Percentiles rank a stretch among this genome's conserved stretches.
Evolutionary conservation across 2,888 invertebrate species (phyloP).

Genomic region (Athrips mouffetella): DNA sequence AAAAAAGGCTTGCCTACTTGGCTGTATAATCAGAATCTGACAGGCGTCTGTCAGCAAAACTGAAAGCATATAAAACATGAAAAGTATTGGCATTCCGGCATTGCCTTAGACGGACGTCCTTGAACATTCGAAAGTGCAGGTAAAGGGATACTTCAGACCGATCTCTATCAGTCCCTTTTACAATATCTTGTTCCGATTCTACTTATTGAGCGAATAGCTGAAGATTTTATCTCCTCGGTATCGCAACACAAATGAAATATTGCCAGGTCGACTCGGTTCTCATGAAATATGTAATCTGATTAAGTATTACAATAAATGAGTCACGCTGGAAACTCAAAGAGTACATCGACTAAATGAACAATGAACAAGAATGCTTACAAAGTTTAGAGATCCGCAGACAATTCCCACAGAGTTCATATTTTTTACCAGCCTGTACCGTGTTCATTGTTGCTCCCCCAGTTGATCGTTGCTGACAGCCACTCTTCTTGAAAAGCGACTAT

Average conservation of each 20-base stretch:
- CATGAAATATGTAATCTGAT: constrained; percentile 61
- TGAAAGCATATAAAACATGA: constrained; percentile 13
- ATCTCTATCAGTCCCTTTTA: constrained; percentile 51
- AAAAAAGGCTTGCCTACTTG: constrained; percentile 35
- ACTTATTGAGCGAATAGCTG: constrained; percentile 55
- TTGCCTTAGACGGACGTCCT: constrained; percentile 17
- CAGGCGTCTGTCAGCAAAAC: constrained; percentile 13
- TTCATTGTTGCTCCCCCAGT: too few species aligned
- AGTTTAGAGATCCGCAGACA: constrained; percentile 11
- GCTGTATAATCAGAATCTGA: constrained; percentile 15
- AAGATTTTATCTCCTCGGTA: constrained; percentile 59
- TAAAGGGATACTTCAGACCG: constrained; percentile 36
- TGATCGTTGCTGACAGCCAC: too few species aligned
- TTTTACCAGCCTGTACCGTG: too few species aligned
- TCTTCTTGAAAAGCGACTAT: too few species aligned
- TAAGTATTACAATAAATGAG: constrained; percentile 50
- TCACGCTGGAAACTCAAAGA: constrained; percentile 39
- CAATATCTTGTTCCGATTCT: constrained; percentile 52
- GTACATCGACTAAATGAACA: constrained; percentile 38
- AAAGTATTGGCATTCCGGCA: neutral
- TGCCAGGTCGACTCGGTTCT: constrained; percentile 43
- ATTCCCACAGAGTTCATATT: neutral
- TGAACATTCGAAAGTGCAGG: constrained; percentile 11
- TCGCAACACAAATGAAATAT: constrained; percentile 63
- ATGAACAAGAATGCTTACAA: constrained; percentile 22